Evolutionary conservation across 2,113 vertebrate genomes (phyloP).

Genomic region (Campylomormyrus numenius): DNA sequence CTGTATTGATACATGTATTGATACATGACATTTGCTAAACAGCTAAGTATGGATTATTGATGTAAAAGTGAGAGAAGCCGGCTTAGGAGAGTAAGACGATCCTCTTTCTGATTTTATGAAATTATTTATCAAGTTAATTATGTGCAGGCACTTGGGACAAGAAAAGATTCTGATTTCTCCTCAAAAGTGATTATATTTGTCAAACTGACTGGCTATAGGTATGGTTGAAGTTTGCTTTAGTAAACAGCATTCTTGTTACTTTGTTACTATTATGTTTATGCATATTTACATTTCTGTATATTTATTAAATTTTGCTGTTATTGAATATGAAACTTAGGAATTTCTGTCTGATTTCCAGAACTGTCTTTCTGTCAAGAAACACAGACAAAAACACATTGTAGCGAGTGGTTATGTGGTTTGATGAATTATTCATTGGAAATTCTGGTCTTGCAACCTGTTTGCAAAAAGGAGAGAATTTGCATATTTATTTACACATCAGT

Average conservation of each 20-base stretch:
- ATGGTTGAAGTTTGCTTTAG: background rate
- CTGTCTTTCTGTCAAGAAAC: background rate
- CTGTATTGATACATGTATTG: background rate
- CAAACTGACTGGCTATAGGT: background rate
- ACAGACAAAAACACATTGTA: background rate
- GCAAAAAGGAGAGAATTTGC: background rate
- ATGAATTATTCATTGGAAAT: conserved; percentile 4
- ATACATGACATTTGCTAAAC: background rate
- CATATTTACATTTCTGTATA: background rate
- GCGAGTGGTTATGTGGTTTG: background rate
- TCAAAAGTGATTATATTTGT: background rate
- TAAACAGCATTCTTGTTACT: background rate
- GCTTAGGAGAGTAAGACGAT: background rate
- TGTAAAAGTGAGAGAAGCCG: background rate
- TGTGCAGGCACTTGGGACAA: background rate
- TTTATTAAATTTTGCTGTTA: background rate
- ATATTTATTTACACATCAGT: background rate
- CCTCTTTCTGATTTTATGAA: background rate
- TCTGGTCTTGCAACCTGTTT: conserved; percentile 2
- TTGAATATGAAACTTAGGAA: background rate
- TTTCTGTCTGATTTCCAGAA: background rate
- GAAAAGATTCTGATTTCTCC: background rate
- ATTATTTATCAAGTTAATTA: background rate
- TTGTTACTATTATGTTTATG: background rate
- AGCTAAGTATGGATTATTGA: background rate